These are phyloP conservation scores for Dendroctonus valens DNA, from an alignment of 1,140 invertebrate species.

Conservation along the genomic window DNA sequence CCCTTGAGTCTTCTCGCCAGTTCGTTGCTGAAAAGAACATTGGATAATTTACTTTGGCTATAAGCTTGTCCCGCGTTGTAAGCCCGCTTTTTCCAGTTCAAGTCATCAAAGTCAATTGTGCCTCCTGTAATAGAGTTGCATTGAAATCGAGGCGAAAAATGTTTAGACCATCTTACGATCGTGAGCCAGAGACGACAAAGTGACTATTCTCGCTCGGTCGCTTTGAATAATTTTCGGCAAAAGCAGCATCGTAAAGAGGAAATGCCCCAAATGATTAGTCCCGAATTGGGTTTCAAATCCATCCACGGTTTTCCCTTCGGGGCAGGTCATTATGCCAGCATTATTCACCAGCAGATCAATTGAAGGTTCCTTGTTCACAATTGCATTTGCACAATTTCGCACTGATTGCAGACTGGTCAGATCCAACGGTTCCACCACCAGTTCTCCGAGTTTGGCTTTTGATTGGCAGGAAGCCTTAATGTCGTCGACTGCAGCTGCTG, in stretches of 20 bases:
- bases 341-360: constrained; percentile 80
- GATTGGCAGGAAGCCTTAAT: constrained; percentile 52
- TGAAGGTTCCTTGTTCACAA: constrained; percentile 59
- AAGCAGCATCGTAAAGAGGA: constrained; percentile 77
- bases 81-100: background rate
- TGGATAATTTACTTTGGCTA: too few relatives aligned
- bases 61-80: too few relatives aligned
- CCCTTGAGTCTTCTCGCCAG: background rate
- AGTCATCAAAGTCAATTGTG: background rate
- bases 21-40: too few relatives aligned
- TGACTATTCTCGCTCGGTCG: constrained; percentile 59
- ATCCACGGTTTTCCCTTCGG: constrained; percentile 64
- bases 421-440: constrained; percentile 65
- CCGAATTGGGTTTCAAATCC: constrained; percentile 80
- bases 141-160: background rate
- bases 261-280: constrained; percentile 81
- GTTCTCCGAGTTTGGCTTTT: constrained; percentile 55
- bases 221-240: constrained; percentile 59
- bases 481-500: constrained; percentile 47
- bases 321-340: constrained; percentile 75
- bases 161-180: constrained; percentile 46
- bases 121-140: background rate
- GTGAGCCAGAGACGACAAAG: constrained; percentile 62
- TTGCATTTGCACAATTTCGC: constrained; percentile 63
- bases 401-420: constrained; percentile 72